Base-by-base conservation (phyloP, 92 coral and sea anemone genomes). In the Hydrozoanthus gracilis region DNA sequence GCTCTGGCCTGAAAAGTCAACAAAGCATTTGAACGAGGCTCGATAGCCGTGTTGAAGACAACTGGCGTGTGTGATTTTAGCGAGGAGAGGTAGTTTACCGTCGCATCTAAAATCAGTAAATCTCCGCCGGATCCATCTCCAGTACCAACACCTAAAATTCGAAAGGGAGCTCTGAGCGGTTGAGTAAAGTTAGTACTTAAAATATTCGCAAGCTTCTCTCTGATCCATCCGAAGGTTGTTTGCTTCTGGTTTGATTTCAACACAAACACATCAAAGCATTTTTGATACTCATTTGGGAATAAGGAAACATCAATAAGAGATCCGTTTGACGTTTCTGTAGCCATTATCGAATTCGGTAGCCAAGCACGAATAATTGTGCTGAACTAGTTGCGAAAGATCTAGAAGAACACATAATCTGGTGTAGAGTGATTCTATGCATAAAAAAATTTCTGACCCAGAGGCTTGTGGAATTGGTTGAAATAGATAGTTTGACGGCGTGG, bases 81-180 rank as follows among this genome's bases (percentile, higher is more conserved):
- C 8, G 8, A 12, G 27, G 82, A 54, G 27, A 76, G 50, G 54
- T 76, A 14, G 4, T 76, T 54, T 18, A 65, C 82, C 13, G 54
- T 15, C 10, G 7, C 62, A 18, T 54, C 82, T 44, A 76, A 54
- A 35, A 48, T 14, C 61, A 4, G 44, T 4, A 75, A 44, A 14
- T 75, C 79, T 12, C 79, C 79, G 35, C 64, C 18, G 1, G 62
- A 27, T 58, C 82, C 82, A 58, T 58, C 64, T 6, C 82, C 82
- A 18, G 48, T 50, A 10, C 67, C 67, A 16, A 76, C 82, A 3
- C 49, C 64, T 2, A 76, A 47, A 54, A 51, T 46, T 1, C 35
- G 51, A 17, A 76, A 76, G 35, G 67, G 75, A 7, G 6, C 47
- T 15, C 54, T 15, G 48, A 6, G 48, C 46, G 8, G 12, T 7